These are phyloP conservation scores for Pantala flavescens DNA, from an alignment of 1,140 invertebrate species.

Conservation along the genomic window DNA sequence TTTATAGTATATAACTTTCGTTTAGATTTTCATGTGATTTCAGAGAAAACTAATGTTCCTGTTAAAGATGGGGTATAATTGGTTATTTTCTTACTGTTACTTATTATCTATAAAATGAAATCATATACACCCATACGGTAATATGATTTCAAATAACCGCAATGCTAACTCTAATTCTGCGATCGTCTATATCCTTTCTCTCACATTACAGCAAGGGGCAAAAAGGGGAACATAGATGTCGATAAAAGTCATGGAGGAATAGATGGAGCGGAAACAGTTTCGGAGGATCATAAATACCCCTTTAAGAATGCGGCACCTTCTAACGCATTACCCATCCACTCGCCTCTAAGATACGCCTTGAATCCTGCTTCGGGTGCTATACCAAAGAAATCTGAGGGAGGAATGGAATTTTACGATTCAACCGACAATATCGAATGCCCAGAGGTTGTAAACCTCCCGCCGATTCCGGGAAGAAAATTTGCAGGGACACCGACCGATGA, in stretches of 20 bases:
- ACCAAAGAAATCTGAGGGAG: constrained; percentile 37
- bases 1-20: no score
- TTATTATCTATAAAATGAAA: no score
- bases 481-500: constrained; percentile 30
- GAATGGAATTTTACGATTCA: constrained; percentile 50
- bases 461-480: not conserved
- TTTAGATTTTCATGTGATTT: no score
- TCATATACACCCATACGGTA: no score
- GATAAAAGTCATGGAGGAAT: not conserved
- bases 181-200: no score
- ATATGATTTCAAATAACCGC: no score
- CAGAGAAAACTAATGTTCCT: no score
- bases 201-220: no score
- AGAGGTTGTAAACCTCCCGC: constrained; percentile 26
- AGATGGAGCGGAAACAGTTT: constrained; percentile 16
- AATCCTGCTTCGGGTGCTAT: constrained; percentile 34
- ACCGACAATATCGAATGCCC: constrained; percentile 36
- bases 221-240: no score
- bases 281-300: constrained; percentile 37
- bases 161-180: no score
- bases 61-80: no score
- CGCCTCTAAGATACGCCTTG: constrained; percentile 46
- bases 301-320: constrained; percentile 31
- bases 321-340: constrained; percentile 36
- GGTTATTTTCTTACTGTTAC: no score